A percentile compares a stretch with the other conserved stretches of the same genome.
Conservation (phyloP, 2,113 vertebrate genomes). For the Oryzias javanicus region DNA sequence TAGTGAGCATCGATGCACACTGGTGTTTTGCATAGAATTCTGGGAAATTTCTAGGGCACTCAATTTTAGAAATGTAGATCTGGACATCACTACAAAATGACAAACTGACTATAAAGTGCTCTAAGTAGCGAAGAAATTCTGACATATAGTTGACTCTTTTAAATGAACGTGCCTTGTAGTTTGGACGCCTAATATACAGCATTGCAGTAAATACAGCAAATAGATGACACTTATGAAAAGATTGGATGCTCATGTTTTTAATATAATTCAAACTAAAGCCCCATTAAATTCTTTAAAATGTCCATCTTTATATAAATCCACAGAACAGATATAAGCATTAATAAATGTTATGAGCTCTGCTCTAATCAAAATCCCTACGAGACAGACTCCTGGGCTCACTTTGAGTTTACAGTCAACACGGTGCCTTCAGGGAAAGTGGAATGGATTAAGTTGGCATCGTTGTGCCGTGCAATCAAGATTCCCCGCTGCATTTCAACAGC, state of each 20-base stretch:
- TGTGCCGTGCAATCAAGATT: conserved; percentile 45
- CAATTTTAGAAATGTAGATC: too few relatives aligned
- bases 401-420: conserved; percentile 41
- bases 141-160: too few relatives aligned
- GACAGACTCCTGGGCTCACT: conserved; percentile 39
- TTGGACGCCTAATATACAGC: too few relatives aligned
- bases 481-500: conserved; percentile 16
- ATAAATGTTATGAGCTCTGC: background rate
- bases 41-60: too few relatives aligned
- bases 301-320: conserved; percentile 22
- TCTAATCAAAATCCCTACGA: conserved; percentile 32
- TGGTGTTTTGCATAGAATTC: too few relatives aligned
- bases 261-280: conserved; percentile 6
- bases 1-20: too few relatives aligned
- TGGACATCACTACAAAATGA: too few relatives aligned
- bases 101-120: too few relatives aligned
- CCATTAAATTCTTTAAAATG: conserved; percentile 39
- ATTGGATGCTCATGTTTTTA: background rate
- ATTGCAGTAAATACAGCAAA: background rate
- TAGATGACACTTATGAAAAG: background rate
- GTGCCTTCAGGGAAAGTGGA: conserved; percentile 39
- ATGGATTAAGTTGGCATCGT: conserved; percentile 55
- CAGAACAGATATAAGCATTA: conserved; percentile 16
- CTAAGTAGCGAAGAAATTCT: too few relatives aligned
- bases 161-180: too few relatives aligned